Percentiles rank a stretch among this genome's conserved stretches.
Evolutionary conservation across 30 jellyfish, hydroid and myxozoan genomes (phyloP).

Genomic region (Morbakka virulenta): DNA sequence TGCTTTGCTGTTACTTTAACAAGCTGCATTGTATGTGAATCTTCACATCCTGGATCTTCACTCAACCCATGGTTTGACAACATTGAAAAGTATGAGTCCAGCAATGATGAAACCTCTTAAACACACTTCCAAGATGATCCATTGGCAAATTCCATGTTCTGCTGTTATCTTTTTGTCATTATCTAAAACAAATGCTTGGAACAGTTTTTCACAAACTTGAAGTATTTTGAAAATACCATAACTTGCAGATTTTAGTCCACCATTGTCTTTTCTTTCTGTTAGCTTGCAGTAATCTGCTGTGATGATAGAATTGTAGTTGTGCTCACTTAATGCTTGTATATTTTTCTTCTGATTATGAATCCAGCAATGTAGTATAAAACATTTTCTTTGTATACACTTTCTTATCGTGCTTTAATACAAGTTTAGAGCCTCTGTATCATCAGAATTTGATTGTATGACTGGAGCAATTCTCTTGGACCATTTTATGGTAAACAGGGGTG

Average conservation of each 20-base stretch:
- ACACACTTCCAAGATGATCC: background rate
- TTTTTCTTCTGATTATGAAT: slow-evolving; percentile 6
- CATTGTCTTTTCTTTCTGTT: slow-evolving; percentile 6
- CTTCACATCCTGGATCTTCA: slow-evolving; percentile 13
- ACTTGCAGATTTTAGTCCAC: slow-evolving; percentile 25
- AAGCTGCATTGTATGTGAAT: slow-evolving; percentile 4
- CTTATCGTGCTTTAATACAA: background rate
- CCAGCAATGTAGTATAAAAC: slow-evolving; percentile 33
- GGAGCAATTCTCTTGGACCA: slow-evolving; percentile 16
- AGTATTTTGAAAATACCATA: slow-evolving; percentile 20
- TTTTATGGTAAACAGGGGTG: slow-evolving; percentile 18
- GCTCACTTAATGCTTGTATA: background rate
- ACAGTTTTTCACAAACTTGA: slow-evolving; percentile 20
- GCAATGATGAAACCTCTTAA: background rate
- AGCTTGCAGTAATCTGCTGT: background rate
- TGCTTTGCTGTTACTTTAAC: slow-evolving; percentile 3
- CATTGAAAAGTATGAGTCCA: slow-evolving; percentile 8
- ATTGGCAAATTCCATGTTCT: slow-evolving; percentile 14
- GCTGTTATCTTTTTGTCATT: background rate
- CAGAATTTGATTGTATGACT: background rate
- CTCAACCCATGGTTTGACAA: background rate
- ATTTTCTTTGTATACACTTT: slow-evolving; percentile 5
- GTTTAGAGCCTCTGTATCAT: background rate
- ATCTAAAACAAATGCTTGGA: slow-evolving; percentile 4
- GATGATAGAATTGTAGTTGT: no score